phyloP scores from a whole-genome alignment of 2,113 vertebrate species.

The Eolophus roseicapilla region DNA sequence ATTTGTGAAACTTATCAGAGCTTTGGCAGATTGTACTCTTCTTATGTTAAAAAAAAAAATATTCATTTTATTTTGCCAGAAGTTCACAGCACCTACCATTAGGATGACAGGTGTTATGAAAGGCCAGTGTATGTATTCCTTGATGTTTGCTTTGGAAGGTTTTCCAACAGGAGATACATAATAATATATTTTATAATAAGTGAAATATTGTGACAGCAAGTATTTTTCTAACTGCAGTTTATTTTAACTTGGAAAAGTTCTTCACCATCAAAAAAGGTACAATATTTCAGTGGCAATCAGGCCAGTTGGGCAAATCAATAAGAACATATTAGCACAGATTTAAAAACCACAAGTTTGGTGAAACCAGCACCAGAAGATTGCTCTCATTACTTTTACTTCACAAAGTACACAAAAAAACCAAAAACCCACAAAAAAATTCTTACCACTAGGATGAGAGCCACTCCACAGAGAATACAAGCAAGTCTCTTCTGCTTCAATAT shows the following conservation, averaged over 20 bases:
- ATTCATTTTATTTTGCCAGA: conserved; percentile 53
- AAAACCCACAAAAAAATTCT: not conserved
- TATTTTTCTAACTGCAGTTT: not conserved
- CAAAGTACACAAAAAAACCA: not conserved
- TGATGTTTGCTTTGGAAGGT: not conserved
- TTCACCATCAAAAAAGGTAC: not conserved
- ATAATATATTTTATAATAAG: conserved; percentile 47
- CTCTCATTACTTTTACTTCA: not conserved
- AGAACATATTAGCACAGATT: not conserved
- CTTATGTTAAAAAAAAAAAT: not conserved
- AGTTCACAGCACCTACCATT: conserved; percentile 1
- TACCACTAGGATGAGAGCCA: not conserved
- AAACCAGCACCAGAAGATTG: not conserved
- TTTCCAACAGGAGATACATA: not conserved
- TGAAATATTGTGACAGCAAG: conserved; percentile 50
- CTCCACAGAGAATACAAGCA: not conserved
- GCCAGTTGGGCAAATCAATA: not conserved
- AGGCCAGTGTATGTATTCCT: not conserved
- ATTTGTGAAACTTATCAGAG: not conserved
- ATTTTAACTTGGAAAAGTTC: not conserved
- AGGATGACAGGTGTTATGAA: conserved; percentile 17
- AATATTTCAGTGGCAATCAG: not conserved
- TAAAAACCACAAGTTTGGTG: not conserved
- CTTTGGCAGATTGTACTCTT: not conserved
- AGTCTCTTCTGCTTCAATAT: not conserved